A percentile compares a stretch with the other conserved stretches of the same genome.
phyloP scores from a whole-genome alignment of 2,888 invertebrate species.

The Eumacrocentrus americanus region DNA sequence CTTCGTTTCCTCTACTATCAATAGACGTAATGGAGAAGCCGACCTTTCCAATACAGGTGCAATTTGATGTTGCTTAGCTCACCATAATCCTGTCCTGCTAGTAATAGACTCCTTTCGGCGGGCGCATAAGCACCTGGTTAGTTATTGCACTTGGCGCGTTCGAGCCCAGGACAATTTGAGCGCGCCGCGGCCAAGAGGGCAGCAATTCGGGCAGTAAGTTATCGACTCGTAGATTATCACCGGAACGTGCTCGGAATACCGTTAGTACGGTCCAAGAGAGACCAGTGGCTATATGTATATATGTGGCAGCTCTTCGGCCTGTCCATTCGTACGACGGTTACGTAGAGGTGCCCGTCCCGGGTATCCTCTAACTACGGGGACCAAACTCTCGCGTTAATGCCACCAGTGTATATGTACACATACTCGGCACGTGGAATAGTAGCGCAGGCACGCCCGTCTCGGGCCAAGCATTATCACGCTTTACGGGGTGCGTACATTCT shows the following conservation, averaged over 20 bases:
- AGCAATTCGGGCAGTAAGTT: slow-evolving; percentile 40
- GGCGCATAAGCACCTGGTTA: slow-evolving; percentile 23
- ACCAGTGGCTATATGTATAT: too few relatives aligned
- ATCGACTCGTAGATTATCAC: slow-evolving; percentile 43
- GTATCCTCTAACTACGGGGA: slow-evolving; percentile 24
- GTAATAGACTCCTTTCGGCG: slow-evolving; percentile 34
- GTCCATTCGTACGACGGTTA: slow-evolving; percentile 27
- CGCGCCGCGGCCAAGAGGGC: slow-evolving; percentile 24
- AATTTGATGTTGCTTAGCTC: neutral
- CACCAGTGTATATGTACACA: slow-evolving; percentile 20
- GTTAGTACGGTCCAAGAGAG: slow-evolving; percentile 28
- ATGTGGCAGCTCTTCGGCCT: slow-evolving; percentile 24
- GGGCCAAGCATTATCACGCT: neutral
- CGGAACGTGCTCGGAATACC: slow-evolving; percentile 39
- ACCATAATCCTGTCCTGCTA: slow-evolving; percentile 9
- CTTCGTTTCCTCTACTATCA: too few relatives aligned
- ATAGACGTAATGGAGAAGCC: neutral
- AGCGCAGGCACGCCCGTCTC: slow-evolving; percentile 4
- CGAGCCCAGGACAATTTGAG: slow-evolving; percentile 36
- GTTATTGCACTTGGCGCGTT: slow-evolving; percentile 27
- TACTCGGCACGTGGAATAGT: slow-evolving; percentile 17
- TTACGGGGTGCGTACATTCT: slow-evolving; percentile 4
- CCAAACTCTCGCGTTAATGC: slow-evolving; percentile 34
- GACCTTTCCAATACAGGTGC: too few relatives aligned
- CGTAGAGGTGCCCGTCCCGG: slow-evolving; percentile 1